Evolutionary conservation across 2,888 invertebrate genomes (phyloP).

Genomic region (Apomyelois bistriatella): DNA sequence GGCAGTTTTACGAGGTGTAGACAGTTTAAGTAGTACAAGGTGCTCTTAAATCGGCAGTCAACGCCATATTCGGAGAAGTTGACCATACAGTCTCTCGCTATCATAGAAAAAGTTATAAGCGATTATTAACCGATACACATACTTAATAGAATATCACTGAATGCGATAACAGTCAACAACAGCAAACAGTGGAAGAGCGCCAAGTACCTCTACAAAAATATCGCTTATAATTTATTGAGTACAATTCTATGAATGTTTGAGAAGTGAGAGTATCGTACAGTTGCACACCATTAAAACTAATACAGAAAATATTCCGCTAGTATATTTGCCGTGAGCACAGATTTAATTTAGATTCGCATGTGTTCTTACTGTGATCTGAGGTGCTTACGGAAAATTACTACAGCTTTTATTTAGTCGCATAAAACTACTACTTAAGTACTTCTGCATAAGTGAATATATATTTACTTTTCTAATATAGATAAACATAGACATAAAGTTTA

Average conservation of each 20-base stretch:
- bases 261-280: slow-evolving; percentile 58
- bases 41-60: slow-evolving; percentile 35
- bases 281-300: slow-evolving; percentile 76
- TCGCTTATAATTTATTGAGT: slow-evolving; percentile 72
- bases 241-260: slow-evolving; percentile 67
- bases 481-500: too few species aligned
- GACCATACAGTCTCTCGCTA: slow-evolving; percentile 20
- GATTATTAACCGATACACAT: slow-evolving; percentile 29
- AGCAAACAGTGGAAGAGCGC: slow-evolving; percentile 64
- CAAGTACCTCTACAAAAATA: slow-evolving; percentile 73
- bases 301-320: slow-evolving; percentile 58
- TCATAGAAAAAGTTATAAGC: neutral
- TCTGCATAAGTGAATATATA: too few species aligned
- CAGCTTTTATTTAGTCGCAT: too few species aligned
- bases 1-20: slow-evolving; percentile 67
- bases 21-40: slow-evolving; percentile 55
- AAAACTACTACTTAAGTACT: too few species aligned
- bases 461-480: too few species aligned
- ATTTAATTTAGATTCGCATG: too few species aligned
- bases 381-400: too few species aligned
- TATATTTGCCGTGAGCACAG: slow-evolving; percentile 38
- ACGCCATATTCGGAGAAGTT: slow-evolving; percentile 40
- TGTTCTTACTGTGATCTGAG: too few species aligned
- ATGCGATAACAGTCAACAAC: slow-evolving; percentile 53
- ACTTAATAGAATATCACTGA: slow-evolving; percentile 48